phyloP scores from a whole-genome alignment of 64 coral and sea anemone genomes.

The Cladopsammia gracilis region DNA sequence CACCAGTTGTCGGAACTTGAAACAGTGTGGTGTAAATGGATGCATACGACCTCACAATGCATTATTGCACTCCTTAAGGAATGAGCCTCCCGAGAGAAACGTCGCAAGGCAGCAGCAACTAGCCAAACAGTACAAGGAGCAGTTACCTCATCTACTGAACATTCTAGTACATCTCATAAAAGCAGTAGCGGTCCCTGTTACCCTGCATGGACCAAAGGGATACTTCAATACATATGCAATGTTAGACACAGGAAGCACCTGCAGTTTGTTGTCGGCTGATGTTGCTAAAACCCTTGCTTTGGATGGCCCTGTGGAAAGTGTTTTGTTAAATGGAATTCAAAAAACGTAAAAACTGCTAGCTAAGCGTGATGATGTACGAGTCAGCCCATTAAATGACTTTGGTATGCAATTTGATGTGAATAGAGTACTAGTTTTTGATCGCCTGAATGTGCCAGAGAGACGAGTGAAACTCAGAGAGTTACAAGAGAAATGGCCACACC shows the following conservation, averaged over 20 bases:
- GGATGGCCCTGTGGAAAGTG: constrained; percentile 30
- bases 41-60: constrained; percentile 22
- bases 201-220: constrained; percentile 47
- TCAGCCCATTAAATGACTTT: constrained; percentile 22
- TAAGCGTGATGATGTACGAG: constrained; percentile 22
- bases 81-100: not conserved
- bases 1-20: not conserved
- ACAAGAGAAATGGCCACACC: constrained; percentile 27
- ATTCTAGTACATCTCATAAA: constrained; percentile 23
- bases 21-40: constrained; percentile 34
- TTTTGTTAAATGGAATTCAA: constrained; percentile 45
- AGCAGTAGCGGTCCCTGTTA: constrained; percentile 16
- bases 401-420: constrained; percentile 37
- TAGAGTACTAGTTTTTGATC: constrained; percentile 14
- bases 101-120: not conserved
- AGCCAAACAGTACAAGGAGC: not conserved
- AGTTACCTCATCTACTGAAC: constrained; percentile 10
- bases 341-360: not conserved
- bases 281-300: constrained; percentile 22
- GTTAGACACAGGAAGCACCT: constrained; percentile 49
- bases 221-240: constrained; percentile 32
- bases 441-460: constrained; percentile 19
- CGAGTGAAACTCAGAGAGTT: constrained; percentile 6
- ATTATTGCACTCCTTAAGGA: constrained; percentile 21
- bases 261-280: constrained; percentile 34